These are phyloP conservation scores for Choloepus didactylus DNA, from an alignment of 2,797 vertebrate species.

Conservation along the genomic window DNA sequence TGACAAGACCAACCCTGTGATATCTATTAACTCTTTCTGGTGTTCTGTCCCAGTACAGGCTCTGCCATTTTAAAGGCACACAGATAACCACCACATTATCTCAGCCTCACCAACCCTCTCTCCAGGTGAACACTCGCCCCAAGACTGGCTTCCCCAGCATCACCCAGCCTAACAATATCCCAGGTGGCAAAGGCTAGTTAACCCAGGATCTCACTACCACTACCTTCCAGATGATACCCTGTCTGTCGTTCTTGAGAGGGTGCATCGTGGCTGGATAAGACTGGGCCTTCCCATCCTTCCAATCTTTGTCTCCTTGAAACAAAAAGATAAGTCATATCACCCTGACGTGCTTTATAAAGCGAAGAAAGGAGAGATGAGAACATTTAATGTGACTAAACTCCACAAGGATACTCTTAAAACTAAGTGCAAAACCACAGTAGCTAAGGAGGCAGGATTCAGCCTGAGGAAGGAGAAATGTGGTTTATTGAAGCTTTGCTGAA, in stretches of 20 bases:
- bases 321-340: neutral
- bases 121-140: constrained; percentile 2
- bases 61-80: neutral
- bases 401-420: constrained; percentile 61
- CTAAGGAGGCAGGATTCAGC: constrained; percentile 3
- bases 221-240: neutral
- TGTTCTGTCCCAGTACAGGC: neutral
- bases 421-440: constrained; percentile 71
- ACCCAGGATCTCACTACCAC: neutral
- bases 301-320: constrained; percentile 55
- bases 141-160: neutral
- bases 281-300: neutral
- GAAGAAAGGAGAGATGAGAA: constrained; percentile 57
- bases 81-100: neutral
- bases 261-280: neutral
- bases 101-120: neutral
- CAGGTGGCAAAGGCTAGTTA: neutral
- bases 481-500: constrained; percentile 78
- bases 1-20: neutral
- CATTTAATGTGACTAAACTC: constrained; percentile 5
- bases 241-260: neutral
- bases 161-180: neutral
- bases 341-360: constrained; percentile 29
- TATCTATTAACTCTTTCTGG: neutral
- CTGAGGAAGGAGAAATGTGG: constrained; percentile 65